Conservation (phyloP, 1,140 invertebrate species). For the Parasteatoda tepidariorum region DNA sequence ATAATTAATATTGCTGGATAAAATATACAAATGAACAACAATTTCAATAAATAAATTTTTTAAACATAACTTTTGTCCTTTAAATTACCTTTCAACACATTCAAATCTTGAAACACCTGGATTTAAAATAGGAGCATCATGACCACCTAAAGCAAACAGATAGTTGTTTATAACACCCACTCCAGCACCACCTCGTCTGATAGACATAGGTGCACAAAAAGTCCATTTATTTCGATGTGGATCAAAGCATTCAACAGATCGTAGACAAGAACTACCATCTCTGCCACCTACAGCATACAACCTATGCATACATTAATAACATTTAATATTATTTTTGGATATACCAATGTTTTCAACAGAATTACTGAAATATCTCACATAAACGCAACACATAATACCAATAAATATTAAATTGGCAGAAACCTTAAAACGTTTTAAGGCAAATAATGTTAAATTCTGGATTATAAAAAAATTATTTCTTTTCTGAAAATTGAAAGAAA, state of each 20-base stretch:
- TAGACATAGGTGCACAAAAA: slow-evolving; percentile 72
- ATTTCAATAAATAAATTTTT: too few relatives aligned
- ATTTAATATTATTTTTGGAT: neutral
- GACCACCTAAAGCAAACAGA: slow-evolving; percentile 87
- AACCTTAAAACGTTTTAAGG: too few relatives aligned
- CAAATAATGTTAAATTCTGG: too few relatives aligned
- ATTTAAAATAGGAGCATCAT: slow-evolving; percentile 88
- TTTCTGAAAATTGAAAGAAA: too few relatives aligned
- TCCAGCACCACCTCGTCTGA: slow-evolving; percentile 71
- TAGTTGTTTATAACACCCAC: slow-evolving; percentile 73
- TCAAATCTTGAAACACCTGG: slow-evolving; percentile 84
- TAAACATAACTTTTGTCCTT: too few relatives aligned
- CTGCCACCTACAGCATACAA: slow-evolving; percentile 93
- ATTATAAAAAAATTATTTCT: too few relatives aligned
- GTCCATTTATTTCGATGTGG: slow-evolving; percentile 73
- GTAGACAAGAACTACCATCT: slow-evolving; percentile 89
- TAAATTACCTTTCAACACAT: slow-evolving; percentile 87
- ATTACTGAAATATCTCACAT: too few relatives aligned
- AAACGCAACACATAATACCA: too few relatives aligned
- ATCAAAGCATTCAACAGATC: slow-evolving; percentile 76
- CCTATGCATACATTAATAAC: slow-evolving; percentile 67
- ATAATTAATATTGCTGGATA: too few relatives aligned
- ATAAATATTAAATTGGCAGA: too few relatives aligned
- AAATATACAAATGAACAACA: too few relatives aligned
- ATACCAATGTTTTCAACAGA: too few relatives aligned